Percentiles rank a stretch among this genome's conserved stretches.
These are phyloP conservation scores for Crotalus helleri DNA, from an alignment of 2,113 vertebrate genomes.

Conservation along the genomic window DNA sequence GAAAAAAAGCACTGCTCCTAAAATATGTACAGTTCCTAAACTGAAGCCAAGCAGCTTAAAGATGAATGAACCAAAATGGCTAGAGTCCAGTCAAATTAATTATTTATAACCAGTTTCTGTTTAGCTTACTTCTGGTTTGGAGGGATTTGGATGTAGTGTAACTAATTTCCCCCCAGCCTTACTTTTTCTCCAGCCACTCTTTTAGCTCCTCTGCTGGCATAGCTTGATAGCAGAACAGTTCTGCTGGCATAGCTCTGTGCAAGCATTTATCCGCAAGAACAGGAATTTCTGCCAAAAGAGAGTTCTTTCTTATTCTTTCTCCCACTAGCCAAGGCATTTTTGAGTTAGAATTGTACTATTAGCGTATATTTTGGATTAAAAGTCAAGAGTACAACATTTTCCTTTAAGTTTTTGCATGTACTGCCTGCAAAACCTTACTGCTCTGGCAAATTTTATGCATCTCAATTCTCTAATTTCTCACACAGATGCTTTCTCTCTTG, in stretches of 20 bases:
- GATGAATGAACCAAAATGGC: neutral
- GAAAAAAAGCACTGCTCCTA: neutral
- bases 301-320: neutral
- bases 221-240: neutral
- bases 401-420: conserved; percentile 54
- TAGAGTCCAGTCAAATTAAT: neutral
- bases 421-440: conserved; percentile 56
- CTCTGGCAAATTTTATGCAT: conserved; percentile 53
- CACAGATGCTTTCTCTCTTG: neutral
- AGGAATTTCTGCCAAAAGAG: neutral
- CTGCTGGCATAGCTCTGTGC: neutral
- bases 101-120: neutral
- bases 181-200: neutral
- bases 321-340: neutral
- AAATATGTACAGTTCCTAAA: neutral
- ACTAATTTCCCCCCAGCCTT: neutral
- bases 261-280: neutral
- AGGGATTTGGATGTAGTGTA: neutral
- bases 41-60: neutral
- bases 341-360: conserved; percentile 13
- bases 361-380: conserved; percentile 44
- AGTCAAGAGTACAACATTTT: conserved; percentile 39
- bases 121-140: neutral
- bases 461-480: conserved; percentile 57
- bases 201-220: neutral